phyloP scores from a whole-genome alignment of 2,797 vertebrate species.

The Danio aesculapii region DNA sequence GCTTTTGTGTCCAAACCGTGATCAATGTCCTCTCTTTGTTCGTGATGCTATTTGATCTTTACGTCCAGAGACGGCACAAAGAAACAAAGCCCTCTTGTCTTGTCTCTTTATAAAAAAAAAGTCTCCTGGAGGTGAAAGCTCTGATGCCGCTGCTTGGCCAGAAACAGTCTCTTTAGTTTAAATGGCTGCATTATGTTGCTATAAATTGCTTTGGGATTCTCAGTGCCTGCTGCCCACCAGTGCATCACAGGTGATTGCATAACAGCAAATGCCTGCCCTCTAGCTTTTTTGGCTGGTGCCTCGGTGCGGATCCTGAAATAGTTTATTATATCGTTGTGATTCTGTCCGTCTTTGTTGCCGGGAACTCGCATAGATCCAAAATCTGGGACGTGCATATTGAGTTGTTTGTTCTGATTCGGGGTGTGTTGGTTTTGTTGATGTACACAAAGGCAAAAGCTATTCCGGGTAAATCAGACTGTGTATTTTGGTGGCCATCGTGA shows the following conservation, averaged over 20 bases:
- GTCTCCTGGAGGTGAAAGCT: conserved; percentile 23
- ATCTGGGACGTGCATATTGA: conserved; percentile 17
- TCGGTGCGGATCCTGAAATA: conserved; percentile 23
- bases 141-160: conserved; percentile 19
- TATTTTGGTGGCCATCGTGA: too few relatives aligned
- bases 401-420: conserved; percentile 17
- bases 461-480: too few relatives aligned
- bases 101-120: conserved; percentile 30
- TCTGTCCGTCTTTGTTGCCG: conserved; percentile 17
- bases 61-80: conserved; percentile 46
- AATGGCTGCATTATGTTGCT: conserved; percentile 44
- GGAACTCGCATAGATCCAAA: neutral
- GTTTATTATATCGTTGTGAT: conserved; percentile 26
- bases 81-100: conserved; percentile 39
- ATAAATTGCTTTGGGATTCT: conserved; percentile 32
- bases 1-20: conserved; percentile 21
- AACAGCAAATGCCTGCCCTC: conserved; percentile 38
- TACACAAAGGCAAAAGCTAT: neutral
- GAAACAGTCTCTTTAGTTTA: conserved; percentile 34
- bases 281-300: conserved; percentile 29
- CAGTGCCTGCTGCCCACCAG: conserved; percentile 31
- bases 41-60: conserved; percentile 41
- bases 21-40: conserved; percentile 43
- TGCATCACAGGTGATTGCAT: conserved; percentile 26
- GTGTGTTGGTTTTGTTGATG: neutral